Conservation (phyloP, 1,140 invertebrate species). For the Holcopasites calliopsidis region DNA sequence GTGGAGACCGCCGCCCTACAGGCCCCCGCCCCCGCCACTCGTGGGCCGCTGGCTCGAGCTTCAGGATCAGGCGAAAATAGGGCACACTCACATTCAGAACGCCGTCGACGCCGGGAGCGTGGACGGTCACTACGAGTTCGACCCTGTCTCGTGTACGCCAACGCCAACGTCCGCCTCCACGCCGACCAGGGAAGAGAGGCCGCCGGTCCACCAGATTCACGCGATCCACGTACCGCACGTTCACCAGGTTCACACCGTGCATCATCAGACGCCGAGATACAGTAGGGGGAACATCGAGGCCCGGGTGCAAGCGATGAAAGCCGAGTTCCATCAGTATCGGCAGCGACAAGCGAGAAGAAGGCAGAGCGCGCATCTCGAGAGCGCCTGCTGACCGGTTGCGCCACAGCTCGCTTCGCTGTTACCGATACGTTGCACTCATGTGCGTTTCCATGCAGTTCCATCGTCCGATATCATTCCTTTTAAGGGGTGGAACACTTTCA, state of each 20-base stretch:
- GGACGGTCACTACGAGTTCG: slow-evolving; percentile 97
- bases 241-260: slow-evolving; percentile 74
- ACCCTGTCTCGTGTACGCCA: slow-evolving; percentile 87
- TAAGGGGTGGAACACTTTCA: too few relatives aligned
- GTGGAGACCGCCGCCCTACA: slow-evolving; percentile 87
- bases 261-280: slow-evolving; percentile 75
- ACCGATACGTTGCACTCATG: neutral
- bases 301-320: slow-evolving; percentile 95
- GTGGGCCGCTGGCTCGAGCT: slow-evolving; percentile 83
- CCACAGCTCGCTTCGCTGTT: too few relatives aligned
- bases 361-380: slow-evolving; percentile 86
- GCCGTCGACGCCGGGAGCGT: slow-evolving; percentile 90
- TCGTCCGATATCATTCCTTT: slow-evolving; percentile 8
- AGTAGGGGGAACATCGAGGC: slow-evolving; percentile 90
- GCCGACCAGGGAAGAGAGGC: slow-evolving; percentile 81
- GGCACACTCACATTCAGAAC: slow-evolving; percentile 66
- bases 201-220: slow-evolving; percentile 74
- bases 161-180: slow-evolving; percentile 85
- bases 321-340: slow-evolving; percentile 96
- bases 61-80: slow-evolving; percentile 72
- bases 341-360: slow-evolving; percentile 89
- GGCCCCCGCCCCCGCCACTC: slow-evolving; percentile 84
- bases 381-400: slow-evolving; percentile 86
- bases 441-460: neutral
- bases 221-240: slow-evolving; percentile 70